Evolutionary conservation across 2,888 invertebrate species (phyloP).

Genomic region (Yponomeuta cagnagella): DNA sequence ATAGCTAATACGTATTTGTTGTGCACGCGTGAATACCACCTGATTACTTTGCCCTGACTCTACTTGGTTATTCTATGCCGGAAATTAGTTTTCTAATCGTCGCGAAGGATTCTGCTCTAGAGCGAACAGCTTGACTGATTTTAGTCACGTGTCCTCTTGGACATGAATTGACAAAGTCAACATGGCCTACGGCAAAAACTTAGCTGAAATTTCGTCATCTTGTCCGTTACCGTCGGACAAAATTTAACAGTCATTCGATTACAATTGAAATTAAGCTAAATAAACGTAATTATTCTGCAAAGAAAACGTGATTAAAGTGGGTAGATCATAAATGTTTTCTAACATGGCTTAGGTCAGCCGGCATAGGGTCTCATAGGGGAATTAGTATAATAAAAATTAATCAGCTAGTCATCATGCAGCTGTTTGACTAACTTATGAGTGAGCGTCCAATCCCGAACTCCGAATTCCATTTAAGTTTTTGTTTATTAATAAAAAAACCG

Average conservation of each 20-base stretch:
- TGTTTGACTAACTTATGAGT: slow-evolving; percentile 33
- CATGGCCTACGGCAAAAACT: background rate
- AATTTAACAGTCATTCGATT: background rate
- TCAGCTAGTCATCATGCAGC: slow-evolving; percentile 43
- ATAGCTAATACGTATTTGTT: background rate
- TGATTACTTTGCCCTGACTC: background rate
- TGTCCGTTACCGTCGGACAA: too few relatives aligned
- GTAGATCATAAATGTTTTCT: background rate
- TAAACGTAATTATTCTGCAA: background rate
- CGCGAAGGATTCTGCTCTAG: background rate
- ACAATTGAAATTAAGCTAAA: background rate
- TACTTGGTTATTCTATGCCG: background rate
- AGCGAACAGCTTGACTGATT: background rate
- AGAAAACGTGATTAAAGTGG: background rate
- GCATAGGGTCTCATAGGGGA: background rate
- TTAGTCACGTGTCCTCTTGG: too few relatives aligned
- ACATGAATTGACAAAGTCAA: background rate
- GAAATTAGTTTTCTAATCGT: background rate
- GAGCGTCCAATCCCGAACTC: slow-evolving; percentile 40
- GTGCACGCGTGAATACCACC: background rate
- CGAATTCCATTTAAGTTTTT: slow-evolving; percentile 30
- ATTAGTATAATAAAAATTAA: slow-evolving; percentile 12
- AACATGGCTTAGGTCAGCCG: background rate
- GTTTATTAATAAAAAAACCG: slow-evolving; percentile 34
- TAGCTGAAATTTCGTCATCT: background rate